These are phyloP conservation scores for Tigriopus japonicus DNA, from an alignment of 1,140 invertebrate species.

Conservation along the genomic window DNA sequence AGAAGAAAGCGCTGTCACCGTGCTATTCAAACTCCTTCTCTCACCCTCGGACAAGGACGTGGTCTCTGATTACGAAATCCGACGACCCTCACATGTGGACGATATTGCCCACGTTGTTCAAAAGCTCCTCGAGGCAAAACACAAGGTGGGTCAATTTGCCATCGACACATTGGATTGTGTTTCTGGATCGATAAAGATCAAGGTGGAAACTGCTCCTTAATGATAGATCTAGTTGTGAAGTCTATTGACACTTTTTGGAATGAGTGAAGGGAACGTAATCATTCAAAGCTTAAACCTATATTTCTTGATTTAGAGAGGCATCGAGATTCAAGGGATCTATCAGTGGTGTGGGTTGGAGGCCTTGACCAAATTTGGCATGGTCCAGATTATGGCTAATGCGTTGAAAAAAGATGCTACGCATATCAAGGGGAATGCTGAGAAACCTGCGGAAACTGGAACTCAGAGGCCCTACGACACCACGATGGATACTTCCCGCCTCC, in stretches of 20 bases:
- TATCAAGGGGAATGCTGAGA: conserved; percentile 22
- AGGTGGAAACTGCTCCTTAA: background rate
- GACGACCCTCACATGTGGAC: conserved; percentile 30
- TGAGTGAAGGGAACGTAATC: too few relatives aligned
- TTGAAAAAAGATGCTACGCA: conserved; percentile 28
- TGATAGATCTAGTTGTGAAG: background rate
- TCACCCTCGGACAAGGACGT: background rate
- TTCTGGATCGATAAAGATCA: background rate
- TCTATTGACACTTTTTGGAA: too few relatives aligned
- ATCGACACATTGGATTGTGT: background rate
- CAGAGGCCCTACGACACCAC: conserved; percentile 30
- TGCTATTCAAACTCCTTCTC: conserved; percentile 26
- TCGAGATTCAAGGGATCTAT: conserved; percentile 25
- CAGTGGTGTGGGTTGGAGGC: conserved; percentile 34
- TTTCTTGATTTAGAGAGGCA: background rate
- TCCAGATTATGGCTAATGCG: conserved; percentile 28
- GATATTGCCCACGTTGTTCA: conserved; percentile 29
- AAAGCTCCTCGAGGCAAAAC: conserved; percentile 22
- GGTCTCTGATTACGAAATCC: conserved; percentile 29
- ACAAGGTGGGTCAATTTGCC: conserved; percentile 21
- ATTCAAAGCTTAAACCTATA: background rate
- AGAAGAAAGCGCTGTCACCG: conserved; percentile 34
- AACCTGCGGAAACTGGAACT: conserved; percentile 22
- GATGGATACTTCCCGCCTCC: conserved; percentile 26
- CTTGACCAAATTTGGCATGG: conserved; percentile 37